Conservation (phyloP, 2,113 vertebrate species). For the Corynorhinus townsendii region DNA sequence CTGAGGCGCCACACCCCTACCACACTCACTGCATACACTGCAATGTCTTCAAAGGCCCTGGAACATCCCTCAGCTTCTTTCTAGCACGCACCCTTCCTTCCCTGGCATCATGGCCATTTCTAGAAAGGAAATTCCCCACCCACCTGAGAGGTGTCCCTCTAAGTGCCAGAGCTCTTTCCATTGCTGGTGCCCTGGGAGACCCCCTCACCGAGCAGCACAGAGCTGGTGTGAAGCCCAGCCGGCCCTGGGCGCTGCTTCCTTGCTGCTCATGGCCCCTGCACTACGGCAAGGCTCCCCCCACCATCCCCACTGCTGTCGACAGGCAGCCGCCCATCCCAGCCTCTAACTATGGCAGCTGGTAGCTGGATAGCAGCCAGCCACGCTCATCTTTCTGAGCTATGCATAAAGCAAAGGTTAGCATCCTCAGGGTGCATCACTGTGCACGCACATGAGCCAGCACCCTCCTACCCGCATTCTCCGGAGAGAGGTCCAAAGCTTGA, state of each 20-base stretch:
- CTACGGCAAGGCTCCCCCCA: background rate
- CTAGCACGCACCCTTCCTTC: background rate
- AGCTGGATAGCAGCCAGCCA: background rate
- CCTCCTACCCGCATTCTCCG: background rate
- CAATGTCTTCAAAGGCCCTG: background rate
- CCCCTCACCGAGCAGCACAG: background rate
- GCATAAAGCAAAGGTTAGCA: background rate
- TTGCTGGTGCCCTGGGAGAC: background rate
- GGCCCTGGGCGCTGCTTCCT: fast-evolving
- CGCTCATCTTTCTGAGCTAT: background rate
- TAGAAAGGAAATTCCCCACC: background rate
- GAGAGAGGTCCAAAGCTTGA: background rate
- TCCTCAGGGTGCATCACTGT: background rate
- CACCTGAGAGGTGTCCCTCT: background rate
- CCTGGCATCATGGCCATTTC: background rate
- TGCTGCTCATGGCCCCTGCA: fast-evolving
- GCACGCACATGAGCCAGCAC: background rate
- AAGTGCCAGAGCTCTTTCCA: background rate
- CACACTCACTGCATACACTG: background rate
- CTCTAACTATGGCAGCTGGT: background rate
- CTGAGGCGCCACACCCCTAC: fast-evolving
- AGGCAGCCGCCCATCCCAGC: background rate
- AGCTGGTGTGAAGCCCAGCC: background rate
- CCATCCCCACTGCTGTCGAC: background rate
- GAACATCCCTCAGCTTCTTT: background rate